A percentile compares a stretch with the other conserved stretches of the same genome.
Conservation (phyloP, 2,113 vertebrate species). For the Echinops telfairi region DNA sequence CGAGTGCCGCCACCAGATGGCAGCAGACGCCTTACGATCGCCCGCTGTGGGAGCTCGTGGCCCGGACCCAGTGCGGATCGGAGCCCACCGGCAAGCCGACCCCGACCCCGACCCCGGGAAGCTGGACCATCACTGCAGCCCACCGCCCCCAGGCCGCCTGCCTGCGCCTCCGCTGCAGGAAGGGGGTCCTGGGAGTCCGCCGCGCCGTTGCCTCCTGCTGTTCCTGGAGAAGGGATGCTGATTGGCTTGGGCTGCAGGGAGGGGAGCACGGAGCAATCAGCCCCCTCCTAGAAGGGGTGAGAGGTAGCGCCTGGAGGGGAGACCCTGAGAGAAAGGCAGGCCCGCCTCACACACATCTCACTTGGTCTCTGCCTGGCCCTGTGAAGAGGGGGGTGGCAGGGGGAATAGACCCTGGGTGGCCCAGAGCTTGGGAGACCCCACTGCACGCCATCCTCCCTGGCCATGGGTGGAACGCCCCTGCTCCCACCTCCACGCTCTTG, state of each 20-base stretch:
- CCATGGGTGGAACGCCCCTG: not conserved
- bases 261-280: not conserved
- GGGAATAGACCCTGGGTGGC: not conserved
- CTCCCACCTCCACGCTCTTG: not conserved
- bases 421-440: too few relatives aligned
- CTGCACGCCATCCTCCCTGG: not conserved
- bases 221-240: not conserved
- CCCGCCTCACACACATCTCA: accelerated
- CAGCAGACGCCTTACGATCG: constrained; percentile 85
- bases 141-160: too few relatives aligned
- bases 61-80: accelerated
- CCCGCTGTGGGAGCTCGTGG: not conserved
- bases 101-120: too few relatives aligned
- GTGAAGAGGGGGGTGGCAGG: accelerated
- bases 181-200: not conserved
- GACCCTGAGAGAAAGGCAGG: not conserved
- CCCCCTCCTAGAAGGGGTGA: not conserved
- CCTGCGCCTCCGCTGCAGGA: too few relatives aligned
- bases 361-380: too few relatives aligned
- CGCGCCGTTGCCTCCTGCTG: not conserved
- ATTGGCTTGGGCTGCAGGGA: not conserved
- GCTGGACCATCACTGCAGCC: too few relatives aligned
- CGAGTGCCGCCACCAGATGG: constrained; percentile 85
- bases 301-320: too few relatives aligned
- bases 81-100: not conserved